Percentiles rank a stretch among this genome's conserved stretches.
Evolutionary conservation across 2,888 invertebrate genomes (phyloP).

Genomic region (Hirtodrosophila confusa): DNA sequence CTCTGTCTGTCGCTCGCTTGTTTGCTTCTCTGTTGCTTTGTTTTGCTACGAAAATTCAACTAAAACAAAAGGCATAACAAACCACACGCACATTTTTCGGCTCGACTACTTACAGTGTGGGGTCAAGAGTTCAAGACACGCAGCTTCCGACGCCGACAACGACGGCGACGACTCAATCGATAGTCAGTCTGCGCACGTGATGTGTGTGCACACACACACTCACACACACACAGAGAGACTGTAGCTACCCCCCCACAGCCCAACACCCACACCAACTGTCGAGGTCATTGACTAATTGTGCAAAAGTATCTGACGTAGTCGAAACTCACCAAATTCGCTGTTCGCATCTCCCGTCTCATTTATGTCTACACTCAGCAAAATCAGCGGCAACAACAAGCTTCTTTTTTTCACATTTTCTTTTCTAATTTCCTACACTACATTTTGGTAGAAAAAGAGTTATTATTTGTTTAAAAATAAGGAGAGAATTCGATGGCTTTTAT

Average conservation of each 20-base stretch:
- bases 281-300: conserved; percentile 80
- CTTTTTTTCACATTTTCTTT: no score
- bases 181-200: conserved; percentile 77
- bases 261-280: conserved; percentile 29
- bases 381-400: no score
- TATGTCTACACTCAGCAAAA: background rate
- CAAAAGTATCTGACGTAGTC: conserved; percentile 51
- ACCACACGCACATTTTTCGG: conserved; percentile 41
- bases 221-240: conserved; percentile 14
- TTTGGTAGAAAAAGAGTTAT: no score
- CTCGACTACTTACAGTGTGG: conserved; percentile 39
- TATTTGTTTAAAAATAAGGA: no score
- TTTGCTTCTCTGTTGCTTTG: conserved; percentile 50
- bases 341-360: conserved; percentile 13
- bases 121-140: conserved; percentile 77
- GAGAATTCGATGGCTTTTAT: no score
- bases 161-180: conserved; percentile 70
- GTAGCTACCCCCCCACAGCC: background rate
- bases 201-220: conserved; percentile 34
- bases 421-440: no score
- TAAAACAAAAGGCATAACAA: conserved; percentile 47
- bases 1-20: no score
- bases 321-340: conserved; percentile 4
- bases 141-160: conserved; percentile 68
- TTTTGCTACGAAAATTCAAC: conserved; percentile 72